Conservation (phyloP, 1,140 invertebrate genomes). For the Neelides sp. region DNA sequence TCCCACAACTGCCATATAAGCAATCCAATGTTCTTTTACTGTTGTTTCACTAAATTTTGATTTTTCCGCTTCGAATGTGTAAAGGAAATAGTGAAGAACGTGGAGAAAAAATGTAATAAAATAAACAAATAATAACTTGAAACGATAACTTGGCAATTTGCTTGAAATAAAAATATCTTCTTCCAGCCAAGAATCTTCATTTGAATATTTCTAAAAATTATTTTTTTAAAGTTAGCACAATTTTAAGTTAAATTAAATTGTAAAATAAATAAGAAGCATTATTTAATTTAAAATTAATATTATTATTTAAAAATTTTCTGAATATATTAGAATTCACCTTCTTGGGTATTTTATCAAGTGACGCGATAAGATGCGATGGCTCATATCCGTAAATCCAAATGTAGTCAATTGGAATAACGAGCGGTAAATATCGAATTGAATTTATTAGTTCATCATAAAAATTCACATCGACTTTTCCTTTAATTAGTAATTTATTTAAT, state of each 20-base stretch:
- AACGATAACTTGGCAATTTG: background rate
- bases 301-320: too few species aligned
- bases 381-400: constrained; percentile 17
- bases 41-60: background rate
- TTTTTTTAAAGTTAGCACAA: background rate
- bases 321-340: too few species aligned
- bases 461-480: background rate
- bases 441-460: background rate
- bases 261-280: too few species aligned
- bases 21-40: background rate
- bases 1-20: background rate
- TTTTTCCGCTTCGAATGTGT: background rate
- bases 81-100: constrained; percentile 1
- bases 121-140: constrained; percentile 8
- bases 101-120: constrained; percentile 9
- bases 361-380: constrained; percentile 4
- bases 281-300: too few species aligned
- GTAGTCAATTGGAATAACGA: constrained; percentile 16
- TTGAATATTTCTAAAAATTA: background rate
- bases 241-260: too few species aligned
- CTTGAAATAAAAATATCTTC: background rate
- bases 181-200: background rate
- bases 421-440: background rate
- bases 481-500: constrained; percentile 8
- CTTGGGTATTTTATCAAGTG: constrained; percentile 1